phyloP scores from a whole-genome alignment of 2,797 vertebrate genomes.

The Paguma larvata region DNA sequence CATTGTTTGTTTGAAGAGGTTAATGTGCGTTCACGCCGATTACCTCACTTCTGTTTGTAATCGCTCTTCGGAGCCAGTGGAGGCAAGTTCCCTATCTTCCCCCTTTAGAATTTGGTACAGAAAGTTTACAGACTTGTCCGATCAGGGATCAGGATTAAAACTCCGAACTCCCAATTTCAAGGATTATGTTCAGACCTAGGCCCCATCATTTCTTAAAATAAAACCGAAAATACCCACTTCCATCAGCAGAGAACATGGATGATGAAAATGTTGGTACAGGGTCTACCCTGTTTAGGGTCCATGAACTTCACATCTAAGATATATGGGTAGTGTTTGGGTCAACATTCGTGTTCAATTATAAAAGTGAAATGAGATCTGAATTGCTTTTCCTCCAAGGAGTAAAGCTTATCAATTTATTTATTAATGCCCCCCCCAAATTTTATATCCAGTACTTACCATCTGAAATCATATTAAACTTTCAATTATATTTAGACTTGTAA shows the following conservation, averaged over 20 bases:
- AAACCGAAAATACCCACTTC: not conserved
- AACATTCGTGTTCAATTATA: not conserved
- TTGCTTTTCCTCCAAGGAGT: not conserved
- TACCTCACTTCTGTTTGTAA: constrained; percentile 63
- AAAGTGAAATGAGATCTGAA: constrained; percentile 6
- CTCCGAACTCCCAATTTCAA: not conserved
- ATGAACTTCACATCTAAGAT: not conserved
- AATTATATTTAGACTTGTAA: constrained; percentile 22
- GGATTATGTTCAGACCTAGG: not conserved
- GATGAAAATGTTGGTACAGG: not conserved
- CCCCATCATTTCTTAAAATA: not conserved
- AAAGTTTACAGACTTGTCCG: not conserved
- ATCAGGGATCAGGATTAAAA: constrained; percentile 40
- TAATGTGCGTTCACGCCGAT: constrained; percentile 58
- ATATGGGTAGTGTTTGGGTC: not conserved
- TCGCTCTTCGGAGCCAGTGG: constrained; percentile 22
- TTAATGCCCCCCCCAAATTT: not conserved
- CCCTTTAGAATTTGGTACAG: not conserved
- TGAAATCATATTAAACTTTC: constrained; percentile 43
- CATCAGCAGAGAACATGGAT: not conserved
- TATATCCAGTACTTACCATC: not conserved
- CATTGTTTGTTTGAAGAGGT: constrained; percentile 71
- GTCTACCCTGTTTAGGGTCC: not conserved
- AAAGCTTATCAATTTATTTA: constrained; percentile 34
- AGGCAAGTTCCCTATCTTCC: not conserved